A percentile compares a stretch with the other conserved stretches of the same genome.
Conservation (phyloP, 2,113 vertebrate species). For the Phylloscopus trochiloides region DNA sequence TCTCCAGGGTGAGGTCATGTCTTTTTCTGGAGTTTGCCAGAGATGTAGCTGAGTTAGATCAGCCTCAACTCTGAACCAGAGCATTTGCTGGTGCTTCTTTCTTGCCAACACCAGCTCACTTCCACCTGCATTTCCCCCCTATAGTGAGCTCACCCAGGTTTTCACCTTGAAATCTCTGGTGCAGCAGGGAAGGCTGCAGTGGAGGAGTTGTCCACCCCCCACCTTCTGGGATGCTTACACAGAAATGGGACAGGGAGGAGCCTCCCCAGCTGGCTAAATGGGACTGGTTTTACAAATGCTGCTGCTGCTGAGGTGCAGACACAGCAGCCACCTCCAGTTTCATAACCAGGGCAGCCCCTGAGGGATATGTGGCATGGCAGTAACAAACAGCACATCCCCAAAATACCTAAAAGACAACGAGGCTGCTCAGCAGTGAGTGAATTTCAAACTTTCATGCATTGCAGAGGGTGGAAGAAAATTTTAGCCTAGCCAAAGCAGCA, state of each 20-base stretch:
- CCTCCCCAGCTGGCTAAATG: neutral
- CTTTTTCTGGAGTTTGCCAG: slow-evolving; percentile 7
- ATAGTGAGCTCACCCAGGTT: fast-evolving
- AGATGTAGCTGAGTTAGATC: neutral
- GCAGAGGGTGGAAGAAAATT: neutral
- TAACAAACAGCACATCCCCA: neutral
- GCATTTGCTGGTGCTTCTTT: neutral
- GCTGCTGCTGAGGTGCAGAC: neutral
- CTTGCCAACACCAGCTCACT: neutral
- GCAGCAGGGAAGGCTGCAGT: neutral
- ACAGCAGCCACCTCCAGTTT: neutral
- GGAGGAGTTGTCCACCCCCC: neutral
- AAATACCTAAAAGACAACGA: neutral
- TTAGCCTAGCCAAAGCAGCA: fast-evolving
- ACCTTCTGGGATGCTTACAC: neutral
- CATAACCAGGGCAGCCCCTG: neutral
- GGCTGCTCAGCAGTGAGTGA: neutral
- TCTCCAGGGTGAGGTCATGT: neutral
- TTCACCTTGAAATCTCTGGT: neutral
- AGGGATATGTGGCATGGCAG: neutral
- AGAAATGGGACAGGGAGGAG: neutral
- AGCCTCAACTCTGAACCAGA: neutral
- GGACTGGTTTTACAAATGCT: neutral
- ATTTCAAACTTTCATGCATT: neutral
- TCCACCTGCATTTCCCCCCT: neutral